Conservation (phyloP, 2,888 invertebrate species). For the Neria commutata region DNA sequence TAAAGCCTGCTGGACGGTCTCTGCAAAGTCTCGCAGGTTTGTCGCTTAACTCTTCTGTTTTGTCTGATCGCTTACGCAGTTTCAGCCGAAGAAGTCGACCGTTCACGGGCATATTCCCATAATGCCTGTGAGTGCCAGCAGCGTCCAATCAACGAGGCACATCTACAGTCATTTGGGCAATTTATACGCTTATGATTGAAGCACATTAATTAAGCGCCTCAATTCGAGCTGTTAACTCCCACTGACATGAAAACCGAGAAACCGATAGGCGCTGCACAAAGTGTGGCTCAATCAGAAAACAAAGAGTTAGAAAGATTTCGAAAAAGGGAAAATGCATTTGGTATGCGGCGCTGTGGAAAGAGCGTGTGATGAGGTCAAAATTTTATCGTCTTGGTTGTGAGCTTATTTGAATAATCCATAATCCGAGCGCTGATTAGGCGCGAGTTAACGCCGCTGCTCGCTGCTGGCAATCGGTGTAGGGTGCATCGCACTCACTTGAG, state of each 20-base stretch:
- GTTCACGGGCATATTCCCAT: too few relatives aligned
- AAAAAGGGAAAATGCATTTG: neutral
- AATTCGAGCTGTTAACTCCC: neutral
- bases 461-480: neutral
- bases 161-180: too few relatives aligned
- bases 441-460: too few relatives aligned
- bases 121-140: too few relatives aligned
- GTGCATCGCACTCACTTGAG: neutral
- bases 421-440: constrained; percentile 2
- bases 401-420: too few relatives aligned
- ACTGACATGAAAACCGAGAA: neutral
- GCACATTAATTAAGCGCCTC: neutral
- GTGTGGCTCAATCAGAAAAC: neutral
- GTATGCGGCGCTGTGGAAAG: neutral
- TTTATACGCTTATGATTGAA: too few relatives aligned
- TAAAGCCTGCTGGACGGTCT: too few relatives aligned
- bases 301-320: neutral
- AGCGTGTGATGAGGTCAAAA: constrained; percentile 1
- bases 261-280: neutral
- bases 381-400: neutral
- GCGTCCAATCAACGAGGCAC: too few relatives aligned
- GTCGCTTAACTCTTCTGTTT: too few relatives aligned
- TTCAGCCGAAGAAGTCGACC: too few relatives aligned
- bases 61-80: too few relatives aligned
- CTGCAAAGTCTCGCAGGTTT: too few relatives aligned